Percentiles rank a stretch among this genome's conserved stretches.
phyloP scores from a whole-genome alignment of 2,888 invertebrate genomes.

The Tetramorium bicarinatum region DNA sequence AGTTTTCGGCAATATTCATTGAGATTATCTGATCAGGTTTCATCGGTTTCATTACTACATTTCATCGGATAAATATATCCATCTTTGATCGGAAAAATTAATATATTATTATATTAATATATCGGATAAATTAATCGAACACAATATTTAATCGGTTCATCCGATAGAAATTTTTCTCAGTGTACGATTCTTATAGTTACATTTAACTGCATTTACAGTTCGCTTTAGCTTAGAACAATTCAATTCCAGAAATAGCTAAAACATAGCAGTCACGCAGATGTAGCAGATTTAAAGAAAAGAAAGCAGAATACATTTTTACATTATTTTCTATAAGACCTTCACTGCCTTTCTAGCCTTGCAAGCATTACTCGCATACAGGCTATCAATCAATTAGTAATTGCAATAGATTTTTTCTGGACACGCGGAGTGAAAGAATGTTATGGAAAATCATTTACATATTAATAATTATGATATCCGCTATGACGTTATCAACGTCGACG shows the following conservation, averaged over 20 bases:
- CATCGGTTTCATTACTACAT: too few species aligned
- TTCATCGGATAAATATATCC: too few species aligned
- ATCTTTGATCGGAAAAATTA: too few species aligned
- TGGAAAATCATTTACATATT: conserved; percentile 7
- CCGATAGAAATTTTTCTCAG: too few species aligned
- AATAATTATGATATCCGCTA: conserved; percentile 21
- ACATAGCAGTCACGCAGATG: background rate
- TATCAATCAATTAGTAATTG: conserved; percentile 3
- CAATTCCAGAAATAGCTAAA: background rate
- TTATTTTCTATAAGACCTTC: background rate
- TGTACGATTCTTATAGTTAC: background rate
- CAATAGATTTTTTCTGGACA: background rate
- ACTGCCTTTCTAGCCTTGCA: background rate
- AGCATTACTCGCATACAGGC: background rate
- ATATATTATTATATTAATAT: too few species aligned
- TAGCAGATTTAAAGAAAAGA: background rate
- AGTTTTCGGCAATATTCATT: too few species aligned
- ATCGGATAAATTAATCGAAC: too few species aligned
- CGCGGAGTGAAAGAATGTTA: background rate
- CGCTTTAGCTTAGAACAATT: background rate
- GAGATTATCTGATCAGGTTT: too few species aligned
- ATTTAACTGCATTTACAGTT: background rate
- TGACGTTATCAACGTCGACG: conserved; percentile 18
- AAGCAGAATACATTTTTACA: background rate
- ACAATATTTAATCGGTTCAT: too few species aligned